Evolutionary conservation across 2,888 invertebrate species (phyloP), one percentile per base, ranked within the genome.

Genomic region (Orthonychiurus folsomi): DNA sequence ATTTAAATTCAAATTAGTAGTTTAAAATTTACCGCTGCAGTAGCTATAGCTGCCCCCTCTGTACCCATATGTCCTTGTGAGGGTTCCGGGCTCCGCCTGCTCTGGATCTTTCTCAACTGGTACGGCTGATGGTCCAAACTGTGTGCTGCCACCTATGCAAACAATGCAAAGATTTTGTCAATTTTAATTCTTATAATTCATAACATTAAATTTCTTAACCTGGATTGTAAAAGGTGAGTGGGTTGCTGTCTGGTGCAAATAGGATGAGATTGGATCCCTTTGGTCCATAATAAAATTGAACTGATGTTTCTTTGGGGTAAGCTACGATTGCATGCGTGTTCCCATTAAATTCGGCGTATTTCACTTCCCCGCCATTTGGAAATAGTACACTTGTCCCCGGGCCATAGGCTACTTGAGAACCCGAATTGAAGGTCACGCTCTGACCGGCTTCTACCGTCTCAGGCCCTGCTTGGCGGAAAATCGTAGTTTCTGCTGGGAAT

Each of bases 171-270:
- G 5, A 37, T 37, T 37, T 9, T 5, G 15, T 9, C 15, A 37
- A 15, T 37, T 37, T 15, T 15, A 37, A 37, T 37, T 37, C 15
- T 37, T 15, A n/a, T n/a, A n/a, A n/a, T n/a, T 37, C 9, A 37
- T 5, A 37, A 37, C 37, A 37, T 37, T 9, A 37, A 9, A 9
- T 37, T 37, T 5, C 5, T 15, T 37, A 15, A 60, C 48, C 62
- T 15, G 62, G 62, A 58, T 62, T 62, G 52, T 62, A 62, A 27
- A 56, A 62, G 15, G 25, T 26, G 24, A 58, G 62, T 9, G 62
- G 62, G n/a, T 58, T 58, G 28, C 56, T 62, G 18, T 27, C 47
- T 21, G 58, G 15, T n/a, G 3, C 50, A 9, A 53, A 52, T 3
- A 62, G 54, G 24, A 57, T 58, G 26, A 62, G 52, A 52, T 62